Evolutionary conservation across 2,888 invertebrate species (phyloP).

Genomic region (Cyclophora albipunctata): DNA sequence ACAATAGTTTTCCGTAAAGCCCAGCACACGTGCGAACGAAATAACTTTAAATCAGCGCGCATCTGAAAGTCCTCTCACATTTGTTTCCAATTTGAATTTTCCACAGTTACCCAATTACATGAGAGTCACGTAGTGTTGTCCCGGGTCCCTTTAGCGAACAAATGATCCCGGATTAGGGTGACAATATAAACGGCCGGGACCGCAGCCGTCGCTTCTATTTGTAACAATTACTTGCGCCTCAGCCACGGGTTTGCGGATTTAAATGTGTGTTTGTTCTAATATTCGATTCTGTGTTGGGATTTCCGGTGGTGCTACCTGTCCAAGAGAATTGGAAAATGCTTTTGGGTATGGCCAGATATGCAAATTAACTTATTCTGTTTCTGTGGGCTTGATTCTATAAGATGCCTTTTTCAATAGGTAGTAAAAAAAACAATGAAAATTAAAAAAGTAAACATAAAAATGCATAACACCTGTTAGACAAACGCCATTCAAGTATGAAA

Average conservation of each 20-base stretch:
- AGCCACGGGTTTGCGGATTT: not conserved
- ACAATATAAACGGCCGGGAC: conserved; percentile 57
- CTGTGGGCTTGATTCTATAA: too few relatives aligned
- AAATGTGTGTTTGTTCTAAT: conserved; percentile 27
- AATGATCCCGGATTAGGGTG: conserved; percentile 54
- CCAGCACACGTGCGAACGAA: too few relatives aligned
- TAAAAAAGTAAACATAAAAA: too few relatives aligned
- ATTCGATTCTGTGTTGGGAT: conserved; percentile 17
- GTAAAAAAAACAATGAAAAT: too few relatives aligned
- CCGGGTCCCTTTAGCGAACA: conserved; percentile 66
- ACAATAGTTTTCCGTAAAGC: too few relatives aligned
- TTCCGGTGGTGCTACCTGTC: not conserved
- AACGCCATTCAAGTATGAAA: not conserved
- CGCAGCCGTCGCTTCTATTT: conserved; percentile 44
- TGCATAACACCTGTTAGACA: too few relatives aligned
- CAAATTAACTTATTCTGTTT: too few relatives aligned
- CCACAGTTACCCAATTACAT: conserved; percentile 18
- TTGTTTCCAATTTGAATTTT: too few relatives aligned
- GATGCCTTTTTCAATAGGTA: conserved; percentile 2
- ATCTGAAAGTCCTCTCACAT: too few relatives aligned
- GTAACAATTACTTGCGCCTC: conserved; percentile 53
- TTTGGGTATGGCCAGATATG: too few relatives aligned
- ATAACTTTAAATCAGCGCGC: too few relatives aligned
- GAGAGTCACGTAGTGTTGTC: conserved; percentile 50
- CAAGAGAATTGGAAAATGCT: too few relatives aligned